These are phyloP conservation scores for Calephelis perditalis DNA, from an alignment of 2,888 invertebrate species.

Conservation along the genomic window DNA sequence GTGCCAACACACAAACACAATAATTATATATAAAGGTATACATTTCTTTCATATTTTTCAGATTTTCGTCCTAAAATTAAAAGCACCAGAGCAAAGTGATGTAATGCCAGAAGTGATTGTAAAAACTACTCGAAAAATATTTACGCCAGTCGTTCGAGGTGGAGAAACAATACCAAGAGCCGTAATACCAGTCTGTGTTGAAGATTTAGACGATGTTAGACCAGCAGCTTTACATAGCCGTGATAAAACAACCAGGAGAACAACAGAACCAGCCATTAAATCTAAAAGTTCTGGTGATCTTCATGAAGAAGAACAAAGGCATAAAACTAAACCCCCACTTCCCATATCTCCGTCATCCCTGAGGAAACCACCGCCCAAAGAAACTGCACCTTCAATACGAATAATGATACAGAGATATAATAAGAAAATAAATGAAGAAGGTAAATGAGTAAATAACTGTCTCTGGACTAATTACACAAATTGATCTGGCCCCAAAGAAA, in stretches of 20 bases:
- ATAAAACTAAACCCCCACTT: constrained; percentile 71
- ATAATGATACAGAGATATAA: constrained; percentile 85
- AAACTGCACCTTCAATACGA: constrained; percentile 83
- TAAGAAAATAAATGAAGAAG: constrained; percentile 80
- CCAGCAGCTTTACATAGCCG: constrained; percentile 30
- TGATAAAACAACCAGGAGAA: constrained; percentile 29
- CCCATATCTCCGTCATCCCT: constrained; percentile 80
- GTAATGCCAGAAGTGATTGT: constrained; percentile 83
- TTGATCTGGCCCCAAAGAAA: not conserved
- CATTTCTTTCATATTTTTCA: constrained; percentile 30
- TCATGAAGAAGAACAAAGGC: constrained; percentile 57
- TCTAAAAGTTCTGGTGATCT: constrained; percentile 58
- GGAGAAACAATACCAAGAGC: constrained; percentile 74
- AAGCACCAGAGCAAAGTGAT: constrained; percentile 57
- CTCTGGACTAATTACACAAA: no score
- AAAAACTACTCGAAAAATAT: constrained; percentile 88
- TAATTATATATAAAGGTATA: no score
- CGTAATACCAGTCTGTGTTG: constrained; percentile 65
- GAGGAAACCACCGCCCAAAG: constrained; percentile 73
- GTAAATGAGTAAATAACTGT: constrained; percentile 34
- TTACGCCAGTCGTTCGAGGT: constrained; percentile 82
- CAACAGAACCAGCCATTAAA: constrained; percentile 36
- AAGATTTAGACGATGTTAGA: constrained; percentile 60
- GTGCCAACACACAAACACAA: no score
- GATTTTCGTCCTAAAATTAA: constrained; percentile 65